Evolutionary conservation across 1,140 invertebrate species (phyloP).

Genomic region (Drosophila pseudoobscura): DNA sequence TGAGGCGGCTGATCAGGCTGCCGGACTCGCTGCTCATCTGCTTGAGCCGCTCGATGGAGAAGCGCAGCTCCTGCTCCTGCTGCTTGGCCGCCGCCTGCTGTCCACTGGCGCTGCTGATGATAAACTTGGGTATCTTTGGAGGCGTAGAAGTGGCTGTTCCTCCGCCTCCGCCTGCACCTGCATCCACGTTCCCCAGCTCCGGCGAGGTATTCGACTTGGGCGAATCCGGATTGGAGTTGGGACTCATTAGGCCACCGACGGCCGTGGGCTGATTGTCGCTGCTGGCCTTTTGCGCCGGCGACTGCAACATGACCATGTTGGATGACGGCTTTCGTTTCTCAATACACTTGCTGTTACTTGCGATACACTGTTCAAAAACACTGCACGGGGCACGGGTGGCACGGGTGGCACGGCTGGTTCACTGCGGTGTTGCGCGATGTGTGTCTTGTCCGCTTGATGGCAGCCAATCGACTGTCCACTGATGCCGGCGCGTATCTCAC

Average conservation of each 20-base stretch:
- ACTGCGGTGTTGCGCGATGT: slow-evolving; percentile 49
- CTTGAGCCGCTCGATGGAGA: slow-evolving; percentile 78
- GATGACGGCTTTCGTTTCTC: slow-evolving; percentile 12
- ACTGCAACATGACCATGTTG: slow-evolving; percentile 83
- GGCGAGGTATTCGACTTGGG: slow-evolving; percentile 79
- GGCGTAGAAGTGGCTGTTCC: slow-evolving; percentile 22
- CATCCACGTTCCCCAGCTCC: slow-evolving; percentile 42
- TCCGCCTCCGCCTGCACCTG: slow-evolving; percentile 2
- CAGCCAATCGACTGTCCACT: slow-evolving; percentile 82
- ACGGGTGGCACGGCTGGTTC: neutral
- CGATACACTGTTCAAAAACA: slow-evolving; percentile 25
- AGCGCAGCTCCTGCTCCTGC: slow-evolving; percentile 69
- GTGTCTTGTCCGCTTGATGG: slow-evolving; percentile 75
- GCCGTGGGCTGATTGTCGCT: slow-evolving; percentile 60
- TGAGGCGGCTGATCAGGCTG: slow-evolving; percentile 62
- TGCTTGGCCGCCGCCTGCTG: slow-evolving; percentile 29
- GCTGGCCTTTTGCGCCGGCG: slow-evolving; percentile 69
- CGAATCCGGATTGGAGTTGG: slow-evolving; percentile 78
- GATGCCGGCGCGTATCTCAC: slow-evolving; percentile 54
- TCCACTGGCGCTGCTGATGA: slow-evolving; percentile 48
- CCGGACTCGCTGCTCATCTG: slow-evolving; percentile 76
- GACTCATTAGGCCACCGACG: slow-evolving; percentile 73
- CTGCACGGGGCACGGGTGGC: neutral
- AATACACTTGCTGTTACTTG: slow-evolving; percentile 3
- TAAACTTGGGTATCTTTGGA: slow-evolving; percentile 77